Evolutionary conservation across 2,797 vertebrate species (phyloP).

Genomic region (Cossypha niveicapilla): DNA sequence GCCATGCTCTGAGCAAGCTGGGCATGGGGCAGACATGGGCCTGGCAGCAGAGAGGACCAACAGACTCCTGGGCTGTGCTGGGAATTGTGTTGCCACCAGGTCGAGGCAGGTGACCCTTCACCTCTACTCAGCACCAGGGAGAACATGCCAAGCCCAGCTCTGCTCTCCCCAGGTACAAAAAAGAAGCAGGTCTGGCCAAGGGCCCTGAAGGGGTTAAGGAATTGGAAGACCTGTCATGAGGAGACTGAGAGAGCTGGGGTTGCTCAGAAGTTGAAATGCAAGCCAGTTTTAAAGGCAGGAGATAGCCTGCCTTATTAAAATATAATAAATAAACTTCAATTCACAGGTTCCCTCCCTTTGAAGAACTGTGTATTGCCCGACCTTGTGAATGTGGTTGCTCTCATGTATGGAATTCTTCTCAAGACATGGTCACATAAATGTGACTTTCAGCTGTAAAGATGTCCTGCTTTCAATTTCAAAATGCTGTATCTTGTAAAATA

Average conservation of each 20-base stretch:
- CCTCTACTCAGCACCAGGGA: not conserved
- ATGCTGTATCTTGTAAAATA: not conserved
- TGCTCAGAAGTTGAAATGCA: not conserved
- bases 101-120: not conserved
- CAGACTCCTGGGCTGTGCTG: not conserved
- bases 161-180: not conserved
- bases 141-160: not conserved
- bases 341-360: not conserved
- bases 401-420: not conserved
- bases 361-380: not conserved
- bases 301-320: not conserved
- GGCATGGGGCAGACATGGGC: not conserved
- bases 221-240: not conserved
- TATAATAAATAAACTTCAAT: not conserved
- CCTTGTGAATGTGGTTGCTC: not conserved
- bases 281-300: not conserved
- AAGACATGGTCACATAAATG: not conserved
- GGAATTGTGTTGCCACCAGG: not conserved
- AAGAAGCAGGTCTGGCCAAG: not conserved
- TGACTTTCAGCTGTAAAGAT: not conserved
- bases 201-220: not conserved
- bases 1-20: not conserved
- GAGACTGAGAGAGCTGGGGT: not conserved
- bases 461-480: not conserved
- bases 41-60: not conserved